Percentiles rank a stretch among this genome's conserved stretches.
Evolutionary conservation across 2,888 invertebrate genomes (phyloP).

Genomic region (Andrena flavipes): DNA sequence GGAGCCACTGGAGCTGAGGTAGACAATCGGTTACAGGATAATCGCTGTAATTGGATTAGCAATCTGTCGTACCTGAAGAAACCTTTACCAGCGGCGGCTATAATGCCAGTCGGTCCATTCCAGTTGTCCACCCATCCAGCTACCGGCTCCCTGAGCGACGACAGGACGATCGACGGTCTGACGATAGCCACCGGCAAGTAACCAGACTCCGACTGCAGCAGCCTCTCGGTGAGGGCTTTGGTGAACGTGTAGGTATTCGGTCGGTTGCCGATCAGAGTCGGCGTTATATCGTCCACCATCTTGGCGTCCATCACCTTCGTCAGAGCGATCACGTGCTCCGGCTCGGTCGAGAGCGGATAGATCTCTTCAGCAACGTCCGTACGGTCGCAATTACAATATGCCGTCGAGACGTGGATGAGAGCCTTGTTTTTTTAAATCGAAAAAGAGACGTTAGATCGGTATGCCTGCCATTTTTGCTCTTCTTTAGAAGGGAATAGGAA

Average conservation of each 20-base stretch:
- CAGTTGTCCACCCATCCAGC: slow-evolving; percentile 85
- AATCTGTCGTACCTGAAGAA: slow-evolving; percentile 83
- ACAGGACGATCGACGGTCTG: slow-evolving; percentile 87
- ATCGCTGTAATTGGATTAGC: background rate
- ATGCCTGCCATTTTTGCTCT: background rate
- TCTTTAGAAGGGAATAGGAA: background rate
- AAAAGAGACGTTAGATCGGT: no score
- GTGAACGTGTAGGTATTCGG: slow-evolving; percentile 92
- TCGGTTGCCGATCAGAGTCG: slow-evolving; percentile 85
- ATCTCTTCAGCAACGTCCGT: slow-evolving; percentile 87
- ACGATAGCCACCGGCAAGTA: slow-evolving; percentile 89
- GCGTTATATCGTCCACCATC: slow-evolving; percentile 84
- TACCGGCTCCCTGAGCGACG: slow-evolving; percentile 82
- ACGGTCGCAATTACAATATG: slow-evolving; percentile 90
- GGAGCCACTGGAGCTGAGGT: background rate
- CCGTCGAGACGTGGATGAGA: slow-evolving; percentile 90
- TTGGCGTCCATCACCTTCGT: slow-evolving; percentile 85
- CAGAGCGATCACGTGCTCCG: slow-evolving; percentile 85
- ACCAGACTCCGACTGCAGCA: slow-evolving; percentile 87
- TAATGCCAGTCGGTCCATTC: slow-evolving; percentile 85
- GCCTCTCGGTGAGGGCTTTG: slow-evolving; percentile 89
- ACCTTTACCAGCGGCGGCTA: slow-evolving; percentile 87
- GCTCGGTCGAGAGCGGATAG: slow-evolving; percentile 86
- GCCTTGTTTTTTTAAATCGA: slow-evolving; percentile 77
- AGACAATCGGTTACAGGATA: background rate